Evolutionary conservation across 2,113 vertebrate genomes (phyloP).

Genomic region (Carollia perspicillata): DNA sequence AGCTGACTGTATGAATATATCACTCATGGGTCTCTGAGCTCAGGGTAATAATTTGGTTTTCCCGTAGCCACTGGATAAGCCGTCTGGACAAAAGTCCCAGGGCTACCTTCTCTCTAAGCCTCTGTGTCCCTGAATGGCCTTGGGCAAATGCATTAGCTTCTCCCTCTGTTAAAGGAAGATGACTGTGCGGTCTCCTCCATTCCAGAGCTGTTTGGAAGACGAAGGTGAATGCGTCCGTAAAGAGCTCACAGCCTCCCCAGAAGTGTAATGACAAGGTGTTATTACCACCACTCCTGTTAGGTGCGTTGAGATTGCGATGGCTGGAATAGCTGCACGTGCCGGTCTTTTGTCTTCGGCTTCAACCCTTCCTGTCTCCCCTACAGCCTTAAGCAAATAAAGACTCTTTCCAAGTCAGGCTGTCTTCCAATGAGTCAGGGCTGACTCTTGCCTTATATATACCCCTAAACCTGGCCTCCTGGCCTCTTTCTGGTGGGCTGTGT

Average conservation of each 20-base stretch:
- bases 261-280: conserved; percentile 21
- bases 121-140: not conserved
- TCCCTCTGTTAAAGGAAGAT: not conserved
- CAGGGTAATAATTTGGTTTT: not conserved
- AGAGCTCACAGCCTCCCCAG: not conserved
- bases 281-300: not conserved
- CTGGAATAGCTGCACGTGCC: not conserved
- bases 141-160: not conserved
- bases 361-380: not conserved
- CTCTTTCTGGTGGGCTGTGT: not conserved
- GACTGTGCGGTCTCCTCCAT: not conserved
- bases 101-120: not conserved
- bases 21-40: not conserved
- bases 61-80: not conserved
- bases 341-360: not conserved
- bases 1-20: not conserved
- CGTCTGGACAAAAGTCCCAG: not conserved
- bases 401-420: not conserved
- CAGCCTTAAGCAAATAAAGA: not conserved
- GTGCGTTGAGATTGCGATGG: not conserved
- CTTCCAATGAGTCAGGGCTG: not conserved
- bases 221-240: not conserved
- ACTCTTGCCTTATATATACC: not conserved
- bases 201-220: conserved; percentile 7
- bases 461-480: not conserved